Evolutionary conservation across 1,140 invertebrate genomes (phyloP), one percentile per base, ranked within the genome.

Genomic region (Megalopta genalis): DNA sequence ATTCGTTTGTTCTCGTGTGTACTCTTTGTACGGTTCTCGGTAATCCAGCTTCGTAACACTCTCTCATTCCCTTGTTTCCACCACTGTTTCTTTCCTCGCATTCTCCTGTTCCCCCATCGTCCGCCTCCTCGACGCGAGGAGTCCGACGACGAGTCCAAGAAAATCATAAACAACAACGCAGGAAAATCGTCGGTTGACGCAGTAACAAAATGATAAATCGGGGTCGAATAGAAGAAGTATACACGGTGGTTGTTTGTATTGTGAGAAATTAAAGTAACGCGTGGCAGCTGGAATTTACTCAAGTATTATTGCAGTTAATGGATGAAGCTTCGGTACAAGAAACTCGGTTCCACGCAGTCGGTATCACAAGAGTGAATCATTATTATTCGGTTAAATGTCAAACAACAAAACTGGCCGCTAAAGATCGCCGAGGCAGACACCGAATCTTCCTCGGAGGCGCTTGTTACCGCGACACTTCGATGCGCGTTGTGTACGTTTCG

Each of bases 301-400:
- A 39, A 63, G 32, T 71, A 68, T 77, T 71, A 71, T 77, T 71
- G 75, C 75, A 39, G 67, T 71, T 71, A 71, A 77, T 71, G 67
- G 75, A 71, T 54, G 42, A 71, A 77, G 75, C 75, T 63, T 77
- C 59, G 23, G 2, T 69, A 70, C 67, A 77, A 70, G 67, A 63
- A 71, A 18, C n/a, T 42, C 59, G 39, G 59, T 3, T 52, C 16
- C 32, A 49, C 46, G 46, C 67, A 64, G 32, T 37, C 27, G 25
- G 57, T 69, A 76, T 76, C 65, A 69, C 65, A 76, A 68, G 25
- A 39, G 59, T 14, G 39, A 37, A 63, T 32, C 32, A 32, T 21
- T 57, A 32, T 21, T 57, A 21, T 77, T 18, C 9, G 66, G 46
- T 63, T 42, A 37, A 25, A 37, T 57, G 14, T 68, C 12, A n/a